Percentiles rank a stretch among this genome's conserved stretches.
These are phyloP conservation scores for Antitype chi DNA, from an alignment of 2,888 invertebrate species.

Conservation along the genomic window DNA sequence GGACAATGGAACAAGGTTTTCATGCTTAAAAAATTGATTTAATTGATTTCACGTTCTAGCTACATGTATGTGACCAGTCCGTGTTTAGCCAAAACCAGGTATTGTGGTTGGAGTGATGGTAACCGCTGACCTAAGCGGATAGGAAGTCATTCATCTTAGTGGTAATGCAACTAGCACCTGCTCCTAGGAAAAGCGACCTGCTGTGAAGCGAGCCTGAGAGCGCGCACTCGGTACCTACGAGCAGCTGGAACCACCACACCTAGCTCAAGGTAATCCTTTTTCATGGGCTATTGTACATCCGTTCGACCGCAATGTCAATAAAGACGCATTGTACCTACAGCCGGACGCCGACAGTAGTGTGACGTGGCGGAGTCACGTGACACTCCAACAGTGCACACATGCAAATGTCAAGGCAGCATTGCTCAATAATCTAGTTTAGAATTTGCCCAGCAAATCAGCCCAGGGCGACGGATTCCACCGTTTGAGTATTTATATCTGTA, in stretches of 20 bases:
- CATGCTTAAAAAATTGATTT: background rate
- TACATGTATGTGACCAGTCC: background rate
- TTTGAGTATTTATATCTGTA: constrained; percentile 41
- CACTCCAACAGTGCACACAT: constrained; percentile 8
- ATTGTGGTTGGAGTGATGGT: background rate
- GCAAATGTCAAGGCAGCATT: constrained; percentile 61
- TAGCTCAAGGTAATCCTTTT: background rate
- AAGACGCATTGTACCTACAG: background rate
- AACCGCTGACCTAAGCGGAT: background rate
- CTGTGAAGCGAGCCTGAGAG: background rate
- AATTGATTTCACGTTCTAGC: background rate
- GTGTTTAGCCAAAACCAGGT: background rate
- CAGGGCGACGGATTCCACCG: background rate
- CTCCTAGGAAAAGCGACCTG: background rate
- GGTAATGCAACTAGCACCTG: background rate
- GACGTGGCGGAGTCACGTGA: constrained; percentile 6
- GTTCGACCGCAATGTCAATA: background rate
- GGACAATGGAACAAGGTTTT: background rate
- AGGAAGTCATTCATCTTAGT: background rate
- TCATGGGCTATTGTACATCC: constrained; percentile 12
- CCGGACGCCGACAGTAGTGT: background rate
- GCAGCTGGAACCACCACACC: background rate
- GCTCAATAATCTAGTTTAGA: constrained; percentile 37
- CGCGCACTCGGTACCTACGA: background rate
- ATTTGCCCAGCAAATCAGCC: constrained; percentile 24